phyloP scores from a whole-genome alignment of 2,113 vertebrate species.

The Microcebus tavaratra region DNA sequence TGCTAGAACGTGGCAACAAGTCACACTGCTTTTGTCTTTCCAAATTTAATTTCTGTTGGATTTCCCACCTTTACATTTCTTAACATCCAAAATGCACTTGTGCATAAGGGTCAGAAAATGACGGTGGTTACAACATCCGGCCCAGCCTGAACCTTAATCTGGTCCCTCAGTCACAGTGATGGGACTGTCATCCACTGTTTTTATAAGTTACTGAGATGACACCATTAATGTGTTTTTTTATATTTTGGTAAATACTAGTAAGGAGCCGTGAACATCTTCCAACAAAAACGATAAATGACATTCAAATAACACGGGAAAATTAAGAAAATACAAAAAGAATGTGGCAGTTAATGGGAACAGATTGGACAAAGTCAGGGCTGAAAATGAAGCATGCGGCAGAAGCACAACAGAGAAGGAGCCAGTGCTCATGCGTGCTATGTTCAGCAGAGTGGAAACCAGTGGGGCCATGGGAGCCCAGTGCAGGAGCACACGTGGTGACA shows the following conservation, averaged over 20 bases:
- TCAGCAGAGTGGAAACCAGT: background rate
- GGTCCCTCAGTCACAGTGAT: background rate
- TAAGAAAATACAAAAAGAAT: background rate
- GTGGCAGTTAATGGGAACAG: too few relatives aligned
- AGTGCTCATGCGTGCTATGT: accelerated
- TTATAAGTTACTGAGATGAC: background rate
- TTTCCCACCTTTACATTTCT: background rate
- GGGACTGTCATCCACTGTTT: background rate
- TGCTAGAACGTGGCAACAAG: accelerated
- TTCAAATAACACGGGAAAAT: background rate
- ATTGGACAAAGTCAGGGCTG: background rate
- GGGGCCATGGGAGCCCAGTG: accelerated
- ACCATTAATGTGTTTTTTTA: background rate
- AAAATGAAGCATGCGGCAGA: background rate
- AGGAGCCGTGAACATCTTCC: background rate
- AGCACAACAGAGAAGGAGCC: background rate
- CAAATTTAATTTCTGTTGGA: background rate
- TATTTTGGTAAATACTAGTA: background rate
- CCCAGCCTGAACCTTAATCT: background rate
- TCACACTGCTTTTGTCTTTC: background rate
- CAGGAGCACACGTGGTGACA: accelerated
- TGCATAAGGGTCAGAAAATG: background rate
- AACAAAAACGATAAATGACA: background rate
- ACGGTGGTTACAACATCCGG: background rate
- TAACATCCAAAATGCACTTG: background rate